Evolutionary conservation across 2,113 vertebrate genomes (phyloP), one percentile per base, ranked within the genome.

Genomic region (Todiramphus saurophagus): DNA sequence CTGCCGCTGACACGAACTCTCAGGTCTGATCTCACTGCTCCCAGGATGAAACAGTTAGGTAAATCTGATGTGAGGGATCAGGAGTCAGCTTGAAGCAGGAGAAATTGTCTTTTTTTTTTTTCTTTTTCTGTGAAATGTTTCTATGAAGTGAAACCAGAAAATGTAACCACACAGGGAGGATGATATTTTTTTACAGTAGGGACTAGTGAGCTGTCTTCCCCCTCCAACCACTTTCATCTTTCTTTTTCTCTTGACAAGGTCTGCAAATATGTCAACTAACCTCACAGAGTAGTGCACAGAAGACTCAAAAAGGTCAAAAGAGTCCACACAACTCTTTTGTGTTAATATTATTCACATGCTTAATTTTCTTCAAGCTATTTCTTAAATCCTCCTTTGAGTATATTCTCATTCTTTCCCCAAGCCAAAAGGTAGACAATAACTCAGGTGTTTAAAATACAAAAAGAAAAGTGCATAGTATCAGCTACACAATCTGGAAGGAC

Each of bases 31-130:
- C 89, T 92, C 25, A 0, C 15, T 70, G 91, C 83, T 97, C 92
- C 91, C 44, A 37, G 93, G 94, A 97, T 97, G 95, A 97, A 98
- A 97, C 89, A 70, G 39, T 75, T 86, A 95, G 93, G 94, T 68
- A 89, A 97, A 95, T 91, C 95, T 67, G 53, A 97, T 96, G 80
- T 55, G 87, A 82, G 85, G 85, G 86, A 96, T 79, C 77, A 89
- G 66, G 81, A 62, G 6, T 84, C 83, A 94, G 94, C 79, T 93
- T 88, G 92, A 94, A 95, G 64, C 83, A 96, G 91, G 59, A 31
- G 23, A 97, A 88, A 82, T 83, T 93, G 67, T 91, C 94, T 96
- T 96, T 51, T 51, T 25, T 51, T 24, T 51, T 14, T 51, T 25
- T 25, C 23, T 25, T 25, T 95, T 95, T 94, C 80, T 87, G 64